Evolutionary conservation across 2,888 invertebrate genomes (phyloP), one percentile per base, ranked within the genome.

Genomic region (Adela reaumurella): DNA sequence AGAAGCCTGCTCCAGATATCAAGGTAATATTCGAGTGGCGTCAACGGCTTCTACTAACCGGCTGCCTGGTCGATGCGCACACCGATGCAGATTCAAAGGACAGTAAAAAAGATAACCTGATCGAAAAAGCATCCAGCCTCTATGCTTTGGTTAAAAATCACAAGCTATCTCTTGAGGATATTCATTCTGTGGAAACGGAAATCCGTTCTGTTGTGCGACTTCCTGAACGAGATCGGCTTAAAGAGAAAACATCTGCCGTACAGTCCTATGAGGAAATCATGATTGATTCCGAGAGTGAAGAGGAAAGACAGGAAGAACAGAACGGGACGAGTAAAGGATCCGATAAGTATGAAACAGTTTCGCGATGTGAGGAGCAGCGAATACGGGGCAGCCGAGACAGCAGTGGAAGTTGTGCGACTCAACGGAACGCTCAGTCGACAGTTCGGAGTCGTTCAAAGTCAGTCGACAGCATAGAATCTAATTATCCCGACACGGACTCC

Each of bases 1-100:
- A 70, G 46, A 80, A 80, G 61, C 74, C 74, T 42, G 77, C 79
- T 46, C 80, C 80, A 43, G 77, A 79, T 58, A 77, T 72, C 51
- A 69, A 77, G 58, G 78, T 77, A 43, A 73, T 80, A 53, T 80
- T 74, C 67, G 60, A 62, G 28, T 79, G 76, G 78, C 63, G 77
- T 50, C 72, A 74, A 54, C 60, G 65, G 16, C 64, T 80, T 19
- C 52, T 79, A 42, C 52, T 54, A 6, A 74, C 71, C 47, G 80
- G 80, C 3, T 80, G 80, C 57, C 59, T 80, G 55, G 62, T 68
- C 54, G 78, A 80, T 56, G 53, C 63, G 48, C 80, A 80, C 58
- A 47, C 59, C 10, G 43, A 16, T 19, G 16, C 17, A 2, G 65
- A 63, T 47, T 43, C 35, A 3, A 58, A 57, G 18, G 58, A 55